These are phyloP conservation scores for Piscicola geometra DNA, from an alignment of 2,888 invertebrate species.

Conservation along the genomic window DNA sequence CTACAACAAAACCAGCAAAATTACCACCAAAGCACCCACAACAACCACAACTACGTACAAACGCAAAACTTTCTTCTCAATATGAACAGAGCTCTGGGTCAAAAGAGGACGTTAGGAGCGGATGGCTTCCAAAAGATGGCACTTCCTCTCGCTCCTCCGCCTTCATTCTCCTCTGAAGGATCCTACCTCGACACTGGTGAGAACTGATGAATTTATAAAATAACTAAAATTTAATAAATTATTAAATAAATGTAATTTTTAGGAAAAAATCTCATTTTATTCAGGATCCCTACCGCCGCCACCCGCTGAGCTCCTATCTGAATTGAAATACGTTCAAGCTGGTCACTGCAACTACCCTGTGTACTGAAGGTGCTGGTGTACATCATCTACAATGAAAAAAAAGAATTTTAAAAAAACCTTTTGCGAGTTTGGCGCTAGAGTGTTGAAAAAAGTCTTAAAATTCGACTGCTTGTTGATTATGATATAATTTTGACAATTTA, in stretches of 20 bases:
- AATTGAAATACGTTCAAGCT: conserved; percentile 28
- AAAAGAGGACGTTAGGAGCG: conserved; percentile 26
- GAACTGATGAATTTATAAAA: too few species aligned
- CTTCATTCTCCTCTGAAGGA: conserved; percentile 26
- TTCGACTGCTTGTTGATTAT: too few species aligned
- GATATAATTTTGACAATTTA: too few species aligned
- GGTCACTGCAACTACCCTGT: background rate
- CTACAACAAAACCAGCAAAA: background rate
- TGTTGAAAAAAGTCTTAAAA: too few species aligned
- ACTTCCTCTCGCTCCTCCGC: conserved; percentile 35
- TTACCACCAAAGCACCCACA: background rate
- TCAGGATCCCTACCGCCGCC: conserved; percentile 34
- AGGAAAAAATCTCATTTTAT: background rate
- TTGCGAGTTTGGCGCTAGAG: too few species aligned
- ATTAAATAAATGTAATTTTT: too few species aligned
- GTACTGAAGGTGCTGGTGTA: background rate
- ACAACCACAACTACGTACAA: conserved; percentile 9
- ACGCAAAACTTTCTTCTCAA: conserved; percentile 37
- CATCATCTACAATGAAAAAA: too few species aligned
- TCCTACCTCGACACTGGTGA: conserved; percentile 37
- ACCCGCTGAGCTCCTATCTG: conserved; percentile 35
- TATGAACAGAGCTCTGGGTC: conserved; percentile 33
- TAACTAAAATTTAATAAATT: too few species aligned
- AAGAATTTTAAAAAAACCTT: too few species aligned
- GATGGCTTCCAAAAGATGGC: conserved; percentile 29